These are phyloP conservation scores for Calameuta idolon DNA, from an alignment of 2,888 invertebrate genomes.

Conservation along the genomic window DNA sequence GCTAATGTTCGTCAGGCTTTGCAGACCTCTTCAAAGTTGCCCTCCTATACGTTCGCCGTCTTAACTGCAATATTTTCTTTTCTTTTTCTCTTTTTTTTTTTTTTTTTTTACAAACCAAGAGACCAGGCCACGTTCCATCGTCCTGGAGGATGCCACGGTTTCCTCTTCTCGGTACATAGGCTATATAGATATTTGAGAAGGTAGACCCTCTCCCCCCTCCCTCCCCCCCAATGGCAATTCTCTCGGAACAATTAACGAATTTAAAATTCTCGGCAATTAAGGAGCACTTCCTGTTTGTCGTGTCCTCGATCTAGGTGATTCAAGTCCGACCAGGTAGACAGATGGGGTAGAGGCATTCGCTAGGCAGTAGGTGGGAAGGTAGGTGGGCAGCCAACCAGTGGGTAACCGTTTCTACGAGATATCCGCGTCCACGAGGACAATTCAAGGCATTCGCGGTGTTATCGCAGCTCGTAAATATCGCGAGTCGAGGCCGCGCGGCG, in stretches of 20 bases:
- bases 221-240: not conserved
- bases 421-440: not conserved
- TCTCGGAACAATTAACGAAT: not conserved
- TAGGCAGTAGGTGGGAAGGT: not conserved
- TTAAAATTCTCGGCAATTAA: not conserved
- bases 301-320: not conserved
- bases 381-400: not conserved
- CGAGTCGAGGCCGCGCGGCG: not conserved
- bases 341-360: not conserved
- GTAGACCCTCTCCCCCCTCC: no score
- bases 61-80: not conserved
- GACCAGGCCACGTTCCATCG: not conserved
- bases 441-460: not conserved
- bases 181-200: not conserved
- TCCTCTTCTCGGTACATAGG: not conserved
- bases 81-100: not conserved
- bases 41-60: not conserved
- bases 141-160: not conserved
- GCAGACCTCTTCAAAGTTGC: constrained; percentile 22
- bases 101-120: not conserved
- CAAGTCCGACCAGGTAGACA: not conserved
- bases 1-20: constrained; percentile 35
- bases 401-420: not conserved
- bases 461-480: constrained; percentile 8
- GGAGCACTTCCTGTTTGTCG: not conserved